Base-by-base conservation (phyloP, 2,797 vertebrate genomes). In the Enteromius fasciolatus region DNA sequence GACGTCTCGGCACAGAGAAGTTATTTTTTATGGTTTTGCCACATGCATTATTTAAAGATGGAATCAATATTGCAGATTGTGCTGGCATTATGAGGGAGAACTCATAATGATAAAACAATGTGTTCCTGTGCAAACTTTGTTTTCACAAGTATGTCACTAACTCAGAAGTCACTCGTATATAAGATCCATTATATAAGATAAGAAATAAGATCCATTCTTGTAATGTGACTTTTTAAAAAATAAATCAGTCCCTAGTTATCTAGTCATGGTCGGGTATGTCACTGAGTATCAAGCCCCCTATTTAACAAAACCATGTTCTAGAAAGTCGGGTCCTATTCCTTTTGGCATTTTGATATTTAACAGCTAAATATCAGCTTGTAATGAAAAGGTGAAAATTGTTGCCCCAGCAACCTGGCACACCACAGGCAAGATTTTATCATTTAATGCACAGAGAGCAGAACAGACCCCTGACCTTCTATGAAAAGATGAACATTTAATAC, bases 371-470 rank as follows among this genome's bases (percentile, higher is more conserved):
- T 68, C 66, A 80, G 41, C 41, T 48, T 25, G 67, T 61, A 61
- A 80, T 80, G 18, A 72, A 61, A 72, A 80, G 68, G 67, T 72
- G 78, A 80, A 61, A 61, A 80, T 61, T 72, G 67, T 72, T 72
- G 39, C 41, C 39, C 67, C 54, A 46, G 54, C 68, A 80, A 80
- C 78, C 68, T 46, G 39, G 18, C 54, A 33, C 52, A 66, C 41
- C 10, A 36, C 23, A 31, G 48, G 66, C 36, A 36, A 50, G 61
- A 78, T 78, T 50, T 15, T 10, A 78, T 76, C 23, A 61, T 77
- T 76, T 20, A 78, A 64, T 33, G 5, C 59, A 64, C 76, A 31
- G 50, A 57, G 31, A 74, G 12, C 72, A 57, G 20, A 54, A 39
- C 72, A 75, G 33, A 57, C 12, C 12, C 23, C 50, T 39, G 12